A percentile compares a stretch with the other conserved stretches of the same genome.
phyloP scores from a whole-genome alignment of 2,888 invertebrate species.

The Hydriomena furcata region DNA sequence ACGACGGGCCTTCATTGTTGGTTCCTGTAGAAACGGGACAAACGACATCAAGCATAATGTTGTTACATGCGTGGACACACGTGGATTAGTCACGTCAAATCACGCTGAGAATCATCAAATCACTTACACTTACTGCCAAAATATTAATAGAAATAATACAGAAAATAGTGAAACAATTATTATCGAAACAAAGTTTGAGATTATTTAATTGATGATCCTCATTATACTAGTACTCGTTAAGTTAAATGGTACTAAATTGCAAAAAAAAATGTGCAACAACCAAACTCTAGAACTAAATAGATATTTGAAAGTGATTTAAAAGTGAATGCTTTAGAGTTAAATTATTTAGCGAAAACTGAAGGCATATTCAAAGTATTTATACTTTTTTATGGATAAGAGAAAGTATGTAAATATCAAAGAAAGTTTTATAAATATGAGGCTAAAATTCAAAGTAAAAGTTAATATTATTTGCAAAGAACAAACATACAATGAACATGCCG shows the following conservation, averaged over 20 bases:
- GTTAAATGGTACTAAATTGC: conserved; percentile 35
- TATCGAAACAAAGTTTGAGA: neutral
- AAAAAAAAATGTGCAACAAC: conserved; percentile 39
- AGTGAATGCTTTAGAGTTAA: conserved; percentile 33
- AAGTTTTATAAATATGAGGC: neutral
- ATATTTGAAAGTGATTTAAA: conserved; percentile 16
- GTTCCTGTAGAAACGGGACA: conserved; percentile 78
- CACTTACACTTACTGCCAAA: neutral
- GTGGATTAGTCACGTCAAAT: conserved; percentile 60
- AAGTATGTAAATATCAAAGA: neutral
- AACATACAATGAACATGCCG: conserved; percentile 22
- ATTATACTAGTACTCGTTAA: too few relatives aligned
- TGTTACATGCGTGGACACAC: conserved; percentile 77
- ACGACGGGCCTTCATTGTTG: conserved; percentile 77
- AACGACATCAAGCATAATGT: conserved; percentile 71
- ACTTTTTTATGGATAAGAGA: neutral
- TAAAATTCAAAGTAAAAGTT: neutral
- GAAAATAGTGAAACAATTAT: neutral
- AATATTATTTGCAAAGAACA: neutral
- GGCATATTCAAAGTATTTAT: conserved; percentile 30
- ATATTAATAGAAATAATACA: neutral
- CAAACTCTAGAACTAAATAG: conserved; percentile 33
- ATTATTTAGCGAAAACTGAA: conserved; percentile 34
- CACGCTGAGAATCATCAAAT: conserved; percentile 29
- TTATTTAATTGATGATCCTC: conserved; percentile 34